Conservation (phyloP, 2,113 vertebrate genomes). For the Leptocoma aspasia region DNA sequence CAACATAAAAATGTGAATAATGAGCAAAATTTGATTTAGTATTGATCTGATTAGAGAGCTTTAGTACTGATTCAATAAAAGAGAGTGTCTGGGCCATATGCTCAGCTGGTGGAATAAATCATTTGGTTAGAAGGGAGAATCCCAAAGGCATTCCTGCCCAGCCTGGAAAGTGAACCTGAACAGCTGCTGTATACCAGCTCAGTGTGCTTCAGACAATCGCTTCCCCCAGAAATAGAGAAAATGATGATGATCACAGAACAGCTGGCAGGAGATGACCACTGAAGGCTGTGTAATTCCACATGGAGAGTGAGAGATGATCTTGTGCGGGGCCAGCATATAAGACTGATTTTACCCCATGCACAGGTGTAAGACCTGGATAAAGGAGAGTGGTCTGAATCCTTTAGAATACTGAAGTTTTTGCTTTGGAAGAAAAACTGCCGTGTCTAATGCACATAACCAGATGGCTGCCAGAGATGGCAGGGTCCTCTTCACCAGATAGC, state of each 20-base stretch:
- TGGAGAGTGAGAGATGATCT: not conserved
- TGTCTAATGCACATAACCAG: not conserved
- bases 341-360: not conserved
- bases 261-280: not conserved
- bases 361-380: not conserved
- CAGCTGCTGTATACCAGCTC: not conserved
- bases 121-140: not conserved
- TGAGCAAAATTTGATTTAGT: not conserved
- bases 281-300: not conserved
- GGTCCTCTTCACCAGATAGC: not conserved
- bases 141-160: not conserved
- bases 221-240: not conserved
- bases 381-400: not conserved
- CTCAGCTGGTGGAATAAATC: not conserved
- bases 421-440: not conserved
- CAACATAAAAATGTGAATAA: not conserved
- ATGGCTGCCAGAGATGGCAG: not conserved
- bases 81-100: not conserved
- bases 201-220: not conserved
- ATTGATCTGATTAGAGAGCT: not conserved
- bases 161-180: not conserved
- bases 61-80: not conserved
- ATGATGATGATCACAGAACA: rapidly evolving
- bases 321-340: rapidly evolving
- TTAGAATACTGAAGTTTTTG: not conserved